Percentiles rank a stretch among this genome's conserved stretches.
These are phyloP conservation scores for Hecatera dysodea DNA, from an alignment of 2,888 invertebrate species.

Conservation along the genomic window DNA sequence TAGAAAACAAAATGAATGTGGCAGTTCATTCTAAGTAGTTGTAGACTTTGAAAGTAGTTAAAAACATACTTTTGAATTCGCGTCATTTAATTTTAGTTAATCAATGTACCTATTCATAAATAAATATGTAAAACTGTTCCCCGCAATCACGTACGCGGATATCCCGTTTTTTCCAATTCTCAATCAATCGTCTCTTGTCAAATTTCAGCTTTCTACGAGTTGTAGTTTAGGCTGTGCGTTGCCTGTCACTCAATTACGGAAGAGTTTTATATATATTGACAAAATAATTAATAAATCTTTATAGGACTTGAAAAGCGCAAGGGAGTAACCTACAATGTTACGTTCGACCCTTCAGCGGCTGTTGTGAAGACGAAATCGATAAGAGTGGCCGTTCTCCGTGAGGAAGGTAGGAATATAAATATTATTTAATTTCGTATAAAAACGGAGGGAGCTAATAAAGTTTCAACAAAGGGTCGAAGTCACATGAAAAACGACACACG, in stretches of 20 bases:
- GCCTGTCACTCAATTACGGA: too few species aligned
- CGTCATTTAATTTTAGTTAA: not conserved
- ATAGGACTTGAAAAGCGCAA: conserved; percentile 92
- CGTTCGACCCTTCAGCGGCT: conserved; percentile 92
- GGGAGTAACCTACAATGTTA: conserved; percentile 93
- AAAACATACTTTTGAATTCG: not conserved
- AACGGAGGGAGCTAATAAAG: not conserved
- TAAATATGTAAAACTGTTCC: not conserved
- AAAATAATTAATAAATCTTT: conserved; percentile 14
- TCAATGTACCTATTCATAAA: not conserved
- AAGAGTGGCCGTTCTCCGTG: conserved; percentile 97
- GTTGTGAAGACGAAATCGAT: conserved; percentile 87
- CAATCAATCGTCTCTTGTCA: too few species aligned
- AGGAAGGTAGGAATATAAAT: conserved; percentile 93
- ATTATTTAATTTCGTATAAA: not conserved
- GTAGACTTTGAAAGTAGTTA: too few species aligned
- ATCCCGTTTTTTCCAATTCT: too few species aligned
- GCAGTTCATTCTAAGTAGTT: too few species aligned
- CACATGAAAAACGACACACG: not conserved
- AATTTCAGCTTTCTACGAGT: too few species aligned
- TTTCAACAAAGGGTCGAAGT: not conserved
- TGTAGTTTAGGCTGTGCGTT: too few species aligned
- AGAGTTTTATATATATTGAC: too few species aligned
- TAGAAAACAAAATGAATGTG: too few species aligned
- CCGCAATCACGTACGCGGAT: too few species aligned